Evolutionary conservation across 1,140 invertebrate species (phyloP), one percentile per base, ranked within the genome.

Genomic region (Chrysomallon squamiferum): DNA sequence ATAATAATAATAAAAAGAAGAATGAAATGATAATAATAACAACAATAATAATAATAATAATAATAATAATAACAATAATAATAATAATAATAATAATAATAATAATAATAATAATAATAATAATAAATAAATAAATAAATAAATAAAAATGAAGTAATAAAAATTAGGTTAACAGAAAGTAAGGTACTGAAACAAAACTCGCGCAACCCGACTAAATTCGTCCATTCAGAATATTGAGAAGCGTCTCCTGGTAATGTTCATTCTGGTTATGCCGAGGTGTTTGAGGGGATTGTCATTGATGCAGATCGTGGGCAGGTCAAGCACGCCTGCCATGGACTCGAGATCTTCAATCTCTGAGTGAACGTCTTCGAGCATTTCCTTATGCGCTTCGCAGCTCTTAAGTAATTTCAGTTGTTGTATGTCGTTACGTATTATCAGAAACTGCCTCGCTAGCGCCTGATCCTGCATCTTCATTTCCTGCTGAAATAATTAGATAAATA

Each of bases 321-420:
- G 74, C 30, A 80, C 65, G 20, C 69, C 73, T 30, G 66, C 32
- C 33, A 78, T 52, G 33, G 74, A 68, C 3, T 72, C 62, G 3
- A 73, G 58, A 56, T 78, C 78, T 49, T 78, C 76, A 50, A 80
- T 66, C 27, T 78, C 76, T 29, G 45, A 63, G 29, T 72, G 72
- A 4, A 76, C 73, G 50, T 76, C 75, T 25, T 75, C 78, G 13
- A 80, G 49, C 75, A 78, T 77, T 13, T 78, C 77, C 33, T 73
- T 59, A 52, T 80, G 76, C 15, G 72, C 69, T 20, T 80, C 65
- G 49, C 75, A 77, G 41, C 73, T 78, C 13, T 73, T 50, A 18
- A 72, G 62, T n/a, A 80, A 49, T 52, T 77, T 80, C 9, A 80
- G 50, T 47, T 59, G 58, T 35, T 77, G 72, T 3, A 80, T 78